Conservation (phyloP, 2,888 invertebrate species). For the Cantharis nigra region DNA sequence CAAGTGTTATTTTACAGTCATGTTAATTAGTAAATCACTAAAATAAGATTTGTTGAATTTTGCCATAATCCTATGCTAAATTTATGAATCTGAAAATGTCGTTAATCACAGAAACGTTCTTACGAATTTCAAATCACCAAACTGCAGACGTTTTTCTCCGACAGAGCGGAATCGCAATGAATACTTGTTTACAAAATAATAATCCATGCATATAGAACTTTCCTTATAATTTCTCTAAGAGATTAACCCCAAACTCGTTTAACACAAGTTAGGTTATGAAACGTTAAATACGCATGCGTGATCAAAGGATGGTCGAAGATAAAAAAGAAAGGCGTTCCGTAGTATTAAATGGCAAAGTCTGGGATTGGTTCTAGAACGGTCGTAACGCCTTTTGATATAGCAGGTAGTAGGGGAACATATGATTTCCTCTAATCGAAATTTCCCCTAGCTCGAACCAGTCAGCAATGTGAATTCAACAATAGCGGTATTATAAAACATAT, state of each 20-base stretch:
- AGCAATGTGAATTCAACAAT: slow-evolving; percentile 56
- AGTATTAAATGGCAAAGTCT: slow-evolving; percentile 49
- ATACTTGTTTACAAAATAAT: slow-evolving; percentile 53
- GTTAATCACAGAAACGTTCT: not conserved
- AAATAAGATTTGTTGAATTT: not conserved
- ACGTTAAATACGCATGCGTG: slow-evolving; percentile 42
- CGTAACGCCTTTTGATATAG: slow-evolving; percentile 28
- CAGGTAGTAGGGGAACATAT: slow-evolving; percentile 54
- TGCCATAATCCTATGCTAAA: not conserved
- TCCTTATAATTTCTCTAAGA: slow-evolving; percentile 36
- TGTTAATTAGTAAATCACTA: not conserved
- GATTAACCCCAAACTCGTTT: slow-evolving; percentile 31
- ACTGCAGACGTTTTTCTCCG: not conserved
- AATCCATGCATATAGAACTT: slow-evolving; percentile 36
- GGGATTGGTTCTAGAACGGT: slow-evolving; percentile 41
- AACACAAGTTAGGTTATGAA: not conserved
- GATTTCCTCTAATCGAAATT: slow-evolving; percentile 45
- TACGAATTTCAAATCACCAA: not conserved
- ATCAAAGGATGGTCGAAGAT: slow-evolving; percentile 34
- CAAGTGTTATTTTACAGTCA: not conserved
- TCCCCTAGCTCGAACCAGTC: slow-evolving; percentile 55
- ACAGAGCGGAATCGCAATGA: slow-evolving; percentile 46
- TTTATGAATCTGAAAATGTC: not conserved
- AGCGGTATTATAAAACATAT: slow-evolving; percentile 44
- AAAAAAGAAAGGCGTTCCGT: slow-evolving; percentile 47